Conservation (phyloP, 1,140 invertebrate genomes). For the Dryas iulia region DNA sequence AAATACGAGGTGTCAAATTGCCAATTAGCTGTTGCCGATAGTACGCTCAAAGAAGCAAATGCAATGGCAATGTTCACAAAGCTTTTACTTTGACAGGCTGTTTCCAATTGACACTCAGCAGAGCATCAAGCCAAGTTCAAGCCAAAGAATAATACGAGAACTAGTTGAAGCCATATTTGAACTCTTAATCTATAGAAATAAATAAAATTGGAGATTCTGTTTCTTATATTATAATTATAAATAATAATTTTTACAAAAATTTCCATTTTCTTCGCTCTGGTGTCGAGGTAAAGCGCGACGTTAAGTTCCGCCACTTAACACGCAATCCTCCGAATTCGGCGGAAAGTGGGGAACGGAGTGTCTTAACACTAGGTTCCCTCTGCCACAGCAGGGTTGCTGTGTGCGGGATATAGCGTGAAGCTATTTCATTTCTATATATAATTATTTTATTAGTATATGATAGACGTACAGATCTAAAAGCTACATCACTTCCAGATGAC, state of each 20-base stretch:
- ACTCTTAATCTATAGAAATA: no score
- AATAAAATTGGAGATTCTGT: no score
- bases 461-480: no score
- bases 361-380: not conserved
- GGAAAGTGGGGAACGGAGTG: not conserved
- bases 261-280: not conserved
- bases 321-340: not conserved
- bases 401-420: not conserved
- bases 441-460: no score
- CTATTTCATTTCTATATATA: no score
- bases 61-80: not conserved
- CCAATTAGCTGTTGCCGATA: not conserved
- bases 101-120: not conserved
- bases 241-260: no score
- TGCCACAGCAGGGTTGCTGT: not conserved
- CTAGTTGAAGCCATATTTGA: no score
- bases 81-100: not conserved
- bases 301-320: not conserved
- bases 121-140: no score
- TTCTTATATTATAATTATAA: no score
- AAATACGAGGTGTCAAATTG: not conserved
- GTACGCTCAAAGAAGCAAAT: not conserved
- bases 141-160: no score
- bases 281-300: not conserved
- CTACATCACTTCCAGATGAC: no score